A percentile compares a stretch with the other conserved stretches of the same genome.
These are phyloP conservation scores for Botia almorhae DNA, from an alignment of 2,797 vertebrate genomes.

Conservation along the genomic window DNA sequence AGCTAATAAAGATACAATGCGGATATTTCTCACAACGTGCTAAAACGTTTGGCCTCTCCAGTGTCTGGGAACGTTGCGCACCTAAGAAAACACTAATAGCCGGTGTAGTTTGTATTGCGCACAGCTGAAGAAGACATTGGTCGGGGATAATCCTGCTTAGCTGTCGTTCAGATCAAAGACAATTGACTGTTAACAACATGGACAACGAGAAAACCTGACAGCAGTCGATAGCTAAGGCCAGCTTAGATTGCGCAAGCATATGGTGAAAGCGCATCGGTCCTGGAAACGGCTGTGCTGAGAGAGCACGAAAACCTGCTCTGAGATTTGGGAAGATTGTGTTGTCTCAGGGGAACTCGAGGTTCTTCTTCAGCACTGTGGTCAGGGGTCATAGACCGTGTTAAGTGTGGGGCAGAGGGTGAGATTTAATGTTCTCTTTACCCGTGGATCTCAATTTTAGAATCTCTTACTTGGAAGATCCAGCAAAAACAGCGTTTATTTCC, in stretches of 20 bases:
- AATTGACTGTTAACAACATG: conserved; percentile 72
- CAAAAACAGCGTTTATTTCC: neutral
- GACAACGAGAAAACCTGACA: conserved; percentile 80
- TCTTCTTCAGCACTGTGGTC: conserved; percentile 67
- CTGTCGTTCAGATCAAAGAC: conserved; percentile 87
- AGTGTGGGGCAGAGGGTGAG: conserved; percentile 76
- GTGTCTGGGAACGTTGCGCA: conserved; percentile 82
- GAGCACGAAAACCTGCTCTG: conserved; percentile 35
- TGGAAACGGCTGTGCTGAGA: neutral
- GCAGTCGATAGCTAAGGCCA: conserved; percentile 61
- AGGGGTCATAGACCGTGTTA: conserved; percentile 81
- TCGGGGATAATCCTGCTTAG: conserved; percentile 72
- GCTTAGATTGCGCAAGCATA: conserved; percentile 70
- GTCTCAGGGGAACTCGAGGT: conserved; percentile 69
- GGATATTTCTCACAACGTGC: conserved; percentile 82
- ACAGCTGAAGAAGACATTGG: conserved; percentile 98
- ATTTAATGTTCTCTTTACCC: conserved; percentile 64
- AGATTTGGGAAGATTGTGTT: conserved; percentile 32
- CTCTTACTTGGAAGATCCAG: neutral
- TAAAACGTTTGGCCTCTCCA: conserved; percentile 80
- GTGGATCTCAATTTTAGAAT: neutral
- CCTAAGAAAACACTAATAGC: conserved; percentile 91
- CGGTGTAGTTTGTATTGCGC: conserved; percentile 73
- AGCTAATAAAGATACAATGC: conserved; percentile 76
- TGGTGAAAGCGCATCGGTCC: conserved; percentile 51